Evolutionary conservation across 2,888 invertebrate species (phyloP).

Genomic region (Electrophaes corylata): DNA sequence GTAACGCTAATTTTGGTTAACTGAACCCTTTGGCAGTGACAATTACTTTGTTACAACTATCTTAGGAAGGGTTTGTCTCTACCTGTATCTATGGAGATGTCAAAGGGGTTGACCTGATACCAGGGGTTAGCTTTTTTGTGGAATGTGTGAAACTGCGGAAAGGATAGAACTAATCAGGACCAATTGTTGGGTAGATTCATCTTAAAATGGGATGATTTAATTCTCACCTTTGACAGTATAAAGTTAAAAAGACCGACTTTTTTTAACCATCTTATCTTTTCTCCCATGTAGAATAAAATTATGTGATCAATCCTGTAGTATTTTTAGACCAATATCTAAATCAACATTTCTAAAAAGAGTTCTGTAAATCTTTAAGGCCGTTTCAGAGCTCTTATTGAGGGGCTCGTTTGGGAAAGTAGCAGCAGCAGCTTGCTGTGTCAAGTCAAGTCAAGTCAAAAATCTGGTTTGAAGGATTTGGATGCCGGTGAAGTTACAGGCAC

Average conservation of each 20-base stretch:
- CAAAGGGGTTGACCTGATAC: constrained; percentile 73
- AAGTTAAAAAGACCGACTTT: constrained; percentile 1
- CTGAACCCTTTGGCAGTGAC: constrained; percentile 64
- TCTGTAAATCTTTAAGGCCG: too few species aligned
- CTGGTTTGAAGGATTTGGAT: too few species aligned
- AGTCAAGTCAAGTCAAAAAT: too few species aligned
- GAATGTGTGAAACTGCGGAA: constrained; percentile 60
- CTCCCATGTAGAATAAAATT: background rate
- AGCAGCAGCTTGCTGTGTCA: too few species aligned
- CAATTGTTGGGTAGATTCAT: constrained; percentile 48
- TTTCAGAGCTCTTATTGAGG: too few species aligned
- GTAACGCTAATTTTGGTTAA: constrained; percentile 75
- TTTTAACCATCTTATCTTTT: background rate
- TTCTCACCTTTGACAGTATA: constrained; percentile 18
- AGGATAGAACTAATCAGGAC: constrained; percentile 55
- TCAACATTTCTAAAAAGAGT: too few species aligned
- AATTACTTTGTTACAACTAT: constrained; percentile 61
- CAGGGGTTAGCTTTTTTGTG: constrained; percentile 55
- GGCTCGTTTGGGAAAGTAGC: too few species aligned
- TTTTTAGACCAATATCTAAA: background rate
- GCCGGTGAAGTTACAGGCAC: too few species aligned
- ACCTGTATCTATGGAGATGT: constrained; percentile 66
- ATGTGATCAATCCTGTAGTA: background rate
- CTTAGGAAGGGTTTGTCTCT: constrained; percentile 59
- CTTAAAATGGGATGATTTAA: constrained; percentile 17